These are phyloP conservation scores for Brachypodius melanocephalos DNA, from an alignment of 2,113 vertebrate species.

Conservation along the genomic window DNA sequence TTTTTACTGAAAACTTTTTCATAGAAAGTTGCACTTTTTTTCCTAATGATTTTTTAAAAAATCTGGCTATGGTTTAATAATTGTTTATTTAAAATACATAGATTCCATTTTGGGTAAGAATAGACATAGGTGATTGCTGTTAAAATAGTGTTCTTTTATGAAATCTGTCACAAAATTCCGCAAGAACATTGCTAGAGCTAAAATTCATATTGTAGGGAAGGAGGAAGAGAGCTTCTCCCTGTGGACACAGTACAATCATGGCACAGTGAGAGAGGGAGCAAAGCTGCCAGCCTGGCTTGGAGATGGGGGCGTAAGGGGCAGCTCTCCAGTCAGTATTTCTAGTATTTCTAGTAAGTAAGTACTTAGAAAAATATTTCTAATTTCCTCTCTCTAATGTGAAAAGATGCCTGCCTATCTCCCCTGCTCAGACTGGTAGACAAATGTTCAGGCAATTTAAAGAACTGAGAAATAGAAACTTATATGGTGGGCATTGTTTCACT, in stretches of 20 bases:
- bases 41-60: neutral
- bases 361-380: neutral
- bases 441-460: neutral
- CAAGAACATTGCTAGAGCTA: neutral
- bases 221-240: neutral
- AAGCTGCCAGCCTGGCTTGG: neutral
- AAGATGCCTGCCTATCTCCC: neutral
- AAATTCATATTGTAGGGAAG: neutral
- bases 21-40: neutral
- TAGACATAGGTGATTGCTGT: neutral
- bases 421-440: neutral
- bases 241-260: neutral
- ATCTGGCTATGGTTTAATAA: neutral
- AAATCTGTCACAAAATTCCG: neutral
- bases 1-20: neutral
- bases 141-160: neutral
- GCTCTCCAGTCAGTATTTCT: neutral
- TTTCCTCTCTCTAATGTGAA: neutral
- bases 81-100: neutral
- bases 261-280: neutral
- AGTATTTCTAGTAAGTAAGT: no score
- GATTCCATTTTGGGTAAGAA: neutral
- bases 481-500: neutral
- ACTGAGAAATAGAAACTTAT: neutral
- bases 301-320: neutral